Evolutionary conservation across 2,113 vertebrate genomes (phyloP).

Genomic region (Gasterosteus nipponicus): DNA sequence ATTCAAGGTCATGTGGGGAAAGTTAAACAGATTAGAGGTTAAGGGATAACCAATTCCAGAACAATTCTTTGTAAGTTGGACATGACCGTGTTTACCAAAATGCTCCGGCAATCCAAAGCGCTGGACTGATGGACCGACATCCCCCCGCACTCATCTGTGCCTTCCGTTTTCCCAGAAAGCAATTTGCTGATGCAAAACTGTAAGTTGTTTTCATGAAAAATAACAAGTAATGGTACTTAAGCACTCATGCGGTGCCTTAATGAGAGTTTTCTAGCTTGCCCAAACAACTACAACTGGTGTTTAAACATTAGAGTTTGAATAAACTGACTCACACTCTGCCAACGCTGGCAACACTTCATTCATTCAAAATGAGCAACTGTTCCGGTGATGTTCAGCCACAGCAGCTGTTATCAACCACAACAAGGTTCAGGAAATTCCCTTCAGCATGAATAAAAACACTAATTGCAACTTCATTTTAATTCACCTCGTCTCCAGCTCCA

Average conservation of each 20-base stretch:
- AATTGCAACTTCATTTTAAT: slow-evolving; percentile 43
- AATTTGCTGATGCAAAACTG: neutral
- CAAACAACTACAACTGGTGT: neutral
- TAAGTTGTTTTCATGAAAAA: neutral
- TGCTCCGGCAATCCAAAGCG: neutral
- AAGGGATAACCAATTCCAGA: too few species aligned
- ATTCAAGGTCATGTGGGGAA: neutral
- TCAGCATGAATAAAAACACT: slow-evolving; percentile 40
- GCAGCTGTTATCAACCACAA: slow-evolving; percentile 27
- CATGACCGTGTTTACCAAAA: neutral
- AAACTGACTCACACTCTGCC: neutral
- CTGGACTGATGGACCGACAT: neutral
- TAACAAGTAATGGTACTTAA: neutral
- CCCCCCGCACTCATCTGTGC: too few species aligned
- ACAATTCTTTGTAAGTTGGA: neutral
- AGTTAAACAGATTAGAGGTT: neutral
- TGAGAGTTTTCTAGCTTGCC: neutral
- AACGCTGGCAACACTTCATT: neutral
- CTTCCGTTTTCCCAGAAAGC: neutral
- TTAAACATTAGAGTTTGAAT: neutral
- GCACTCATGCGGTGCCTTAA: neutral
- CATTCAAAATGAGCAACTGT: slow-evolving; percentile 7
- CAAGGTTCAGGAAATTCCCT: slow-evolving; percentile 31
- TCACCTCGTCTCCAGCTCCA: slow-evolving; percentile 29
- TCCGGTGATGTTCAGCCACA: slow-evolving; percentile 16